Base-by-base conservation (phyloP, 2,888 invertebrate genomes). In the Danaus chrysippus region DNA sequence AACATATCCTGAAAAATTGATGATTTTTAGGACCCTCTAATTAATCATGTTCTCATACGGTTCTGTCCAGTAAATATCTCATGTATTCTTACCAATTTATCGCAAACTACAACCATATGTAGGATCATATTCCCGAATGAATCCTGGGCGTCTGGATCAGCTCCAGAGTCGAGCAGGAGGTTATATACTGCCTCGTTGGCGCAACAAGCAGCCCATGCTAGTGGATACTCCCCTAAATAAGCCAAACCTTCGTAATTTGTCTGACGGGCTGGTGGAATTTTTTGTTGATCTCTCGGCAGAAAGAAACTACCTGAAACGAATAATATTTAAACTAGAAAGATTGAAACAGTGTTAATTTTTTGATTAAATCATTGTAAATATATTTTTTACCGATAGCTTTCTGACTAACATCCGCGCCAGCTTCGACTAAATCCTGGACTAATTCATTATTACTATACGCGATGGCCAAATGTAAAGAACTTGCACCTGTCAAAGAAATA, bases 71-170 rank as follows among this genome's bases (percentile, higher is more conserved):
- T 49, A 17, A 23, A 52, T 11, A 19, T 23, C 41, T 0, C 15
- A n/a, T 13, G 44, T 11, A 11, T 42, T 57, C 68, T 87, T 86
- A 98, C 98, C 92, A 98, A 89, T 87, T 99, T 98, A 87, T 99
- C 98, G 79, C 97, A 96, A 65, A 99, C 98, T 46, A 99, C 99
- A 44, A 99, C 98, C 98, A 99, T 99, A 81, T 99, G 99, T n/a
- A 99, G 92, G 68, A 99, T 97, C 94, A 98, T 99, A 82, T 99
- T 99, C 11, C 99, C 99, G 78, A 98, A 99, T 0, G 96, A 94
- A 83, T 99, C 99, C 81, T 97, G 96, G n/a, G 94, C 92, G 83
- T 99, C 98, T 0, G 99, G 99, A 86, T 99, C 95, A 0, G 99
- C 98, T 1, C 96, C 98, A 55, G 94, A 94, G 74, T 98, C 98